Percentiles rank a stretch among this genome's conserved stretches.
Conservation (phyloP, 2,888 invertebrate species). For the Parnassius apollo region DNA sequence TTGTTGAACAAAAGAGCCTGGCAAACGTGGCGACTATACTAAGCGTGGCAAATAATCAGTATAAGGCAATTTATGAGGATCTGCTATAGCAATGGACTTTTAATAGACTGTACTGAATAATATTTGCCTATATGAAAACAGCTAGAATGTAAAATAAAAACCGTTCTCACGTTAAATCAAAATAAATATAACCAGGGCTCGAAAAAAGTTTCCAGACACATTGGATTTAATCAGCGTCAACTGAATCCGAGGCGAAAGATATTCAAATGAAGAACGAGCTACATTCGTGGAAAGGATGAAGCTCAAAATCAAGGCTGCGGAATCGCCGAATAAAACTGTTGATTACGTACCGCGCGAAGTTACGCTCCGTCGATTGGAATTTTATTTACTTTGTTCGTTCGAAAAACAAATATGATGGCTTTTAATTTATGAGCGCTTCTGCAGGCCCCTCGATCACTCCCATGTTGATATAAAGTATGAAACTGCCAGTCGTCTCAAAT, state of each 20-base stretch:
- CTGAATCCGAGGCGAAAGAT: conserved; percentile 53
- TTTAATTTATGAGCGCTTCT: conserved; percentile 72
- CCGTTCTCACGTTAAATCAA: conserved; percentile 13
- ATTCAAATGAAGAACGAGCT: conserved; percentile 61
- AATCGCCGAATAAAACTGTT: conserved; percentile 73
- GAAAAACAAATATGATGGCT: conserved; percentile 75
- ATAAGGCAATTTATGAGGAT: no score
- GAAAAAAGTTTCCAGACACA: conserved; percentile 45
- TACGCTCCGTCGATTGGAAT: conserved; percentile 71
- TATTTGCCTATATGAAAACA: no score
- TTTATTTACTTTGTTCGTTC: conserved; percentile 70
- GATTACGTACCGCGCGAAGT: conserved; percentile 69
- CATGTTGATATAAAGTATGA: conserved; percentile 46
- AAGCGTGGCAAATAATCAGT: no score
- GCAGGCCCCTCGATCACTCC: conserved; percentile 44
- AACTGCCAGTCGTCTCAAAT: conserved; percentile 49
- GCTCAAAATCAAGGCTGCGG: conserved; percentile 65
- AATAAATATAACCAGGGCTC: conserved; percentile 32
- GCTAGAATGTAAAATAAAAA: conserved; percentile 3
- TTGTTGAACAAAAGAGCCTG: no score
- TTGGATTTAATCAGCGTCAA: conserved; percentile 63
- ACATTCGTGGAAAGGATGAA: conserved; percentile 51
- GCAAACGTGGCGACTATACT: no score
- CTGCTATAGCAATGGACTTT: no score
- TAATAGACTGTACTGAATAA: no score